Conservation (phyloP, 1,140 invertebrate genomes). For the Lordiphosa stackelbergi region DNA sequence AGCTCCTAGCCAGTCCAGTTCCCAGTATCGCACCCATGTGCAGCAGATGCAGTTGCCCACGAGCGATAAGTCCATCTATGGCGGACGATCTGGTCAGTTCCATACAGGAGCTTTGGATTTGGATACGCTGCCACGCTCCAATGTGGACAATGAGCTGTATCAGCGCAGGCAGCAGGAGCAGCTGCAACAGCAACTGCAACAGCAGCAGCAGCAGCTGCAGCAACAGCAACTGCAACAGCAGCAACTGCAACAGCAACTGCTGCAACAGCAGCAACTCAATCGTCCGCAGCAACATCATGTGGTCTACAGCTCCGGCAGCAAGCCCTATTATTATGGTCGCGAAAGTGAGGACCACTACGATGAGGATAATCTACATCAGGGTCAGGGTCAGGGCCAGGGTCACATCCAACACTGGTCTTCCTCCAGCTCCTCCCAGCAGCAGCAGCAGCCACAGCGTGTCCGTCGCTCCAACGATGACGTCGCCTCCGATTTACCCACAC, state of each 20-base stretch:
- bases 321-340: conserved; percentile 70
- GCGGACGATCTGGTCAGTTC: conserved; percentile 49
- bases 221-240: conserved; percentile 1
- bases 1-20: conserved; percentile 19
- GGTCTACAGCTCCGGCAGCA: conserved; percentile 43
- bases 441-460: conserved; percentile 2
- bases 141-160: conserved; percentile 68
- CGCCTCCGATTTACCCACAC: conserved; percentile 3
- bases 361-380: conserved; percentile 49
- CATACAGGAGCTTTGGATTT: conserved; percentile 56
- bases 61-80: conserved; percentile 7
- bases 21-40: conserved; percentile 20
- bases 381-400: conserved; percentile 9
- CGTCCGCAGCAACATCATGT: conserved; percentile 21
- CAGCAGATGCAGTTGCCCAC: conserved; percentile 31
- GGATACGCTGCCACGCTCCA: conserved; percentile 47
- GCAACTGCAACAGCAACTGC: conserved; percentile 10
- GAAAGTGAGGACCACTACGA: conserved; percentile 70
- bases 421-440: conserved; percentile 25
- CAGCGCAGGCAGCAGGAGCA: conserved; percentile 3
- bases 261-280: conserved; percentile 9
- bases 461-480: conserved; percentile 5
- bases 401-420: conserved; percentile 17
- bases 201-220: conserved; percentile 8
- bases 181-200: conserved; percentile 3